A percentile compares a stretch with the other conserved stretches of the same genome.
Evolutionary conservation across 2,888 invertebrate genomes (phyloP).

Genomic region (Papilio protenor): DNA sequence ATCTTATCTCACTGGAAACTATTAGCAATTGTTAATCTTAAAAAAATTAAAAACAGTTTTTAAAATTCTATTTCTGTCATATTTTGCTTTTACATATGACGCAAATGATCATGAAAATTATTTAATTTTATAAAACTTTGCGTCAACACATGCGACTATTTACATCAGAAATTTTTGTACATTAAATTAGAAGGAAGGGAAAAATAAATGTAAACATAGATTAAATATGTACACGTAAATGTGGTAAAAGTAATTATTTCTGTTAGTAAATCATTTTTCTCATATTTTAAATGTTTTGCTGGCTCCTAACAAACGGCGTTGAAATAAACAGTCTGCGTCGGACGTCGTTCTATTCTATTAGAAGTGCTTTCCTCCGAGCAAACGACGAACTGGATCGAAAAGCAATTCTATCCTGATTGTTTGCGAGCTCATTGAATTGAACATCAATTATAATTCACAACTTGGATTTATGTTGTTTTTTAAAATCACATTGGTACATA

Average conservation of each 20-base stretch:
- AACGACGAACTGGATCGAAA: slow-evolving; percentile 45
- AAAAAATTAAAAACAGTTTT: too few relatives aligned
- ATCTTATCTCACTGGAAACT: too few relatives aligned
- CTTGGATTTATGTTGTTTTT: slow-evolving; percentile 34
- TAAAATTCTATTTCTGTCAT: too few relatives aligned
- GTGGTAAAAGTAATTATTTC: background rate
- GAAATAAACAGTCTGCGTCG: slow-evolving; percentile 61
- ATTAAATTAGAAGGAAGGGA: background rate
- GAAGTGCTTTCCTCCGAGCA: slow-evolving; percentile 48
- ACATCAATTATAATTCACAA: slow-evolving; percentile 45
- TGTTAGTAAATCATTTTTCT: background rate
- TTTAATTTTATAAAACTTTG: too few relatives aligned
- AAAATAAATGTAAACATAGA: background rate
- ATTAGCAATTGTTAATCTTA: too few relatives aligned
- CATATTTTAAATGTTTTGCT: slow-evolving; percentile 22
- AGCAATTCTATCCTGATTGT: slow-evolving; percentile 51
- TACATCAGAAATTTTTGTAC: background rate
- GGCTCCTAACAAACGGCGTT: slow-evolving; percentile 51
- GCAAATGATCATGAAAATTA: too few relatives aligned
- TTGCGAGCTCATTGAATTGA: slow-evolving; percentile 48
- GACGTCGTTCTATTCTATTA: slow-evolving; percentile 54
- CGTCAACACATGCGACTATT: background rate
- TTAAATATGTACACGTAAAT: background rate
- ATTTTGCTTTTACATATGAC: too few relatives aligned
- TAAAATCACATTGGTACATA: slow-evolving; percentile 17